Evolutionary conservation across 2,797 vertebrate species (phyloP).

Genomic region (Poliocrania exsul): DNA sequence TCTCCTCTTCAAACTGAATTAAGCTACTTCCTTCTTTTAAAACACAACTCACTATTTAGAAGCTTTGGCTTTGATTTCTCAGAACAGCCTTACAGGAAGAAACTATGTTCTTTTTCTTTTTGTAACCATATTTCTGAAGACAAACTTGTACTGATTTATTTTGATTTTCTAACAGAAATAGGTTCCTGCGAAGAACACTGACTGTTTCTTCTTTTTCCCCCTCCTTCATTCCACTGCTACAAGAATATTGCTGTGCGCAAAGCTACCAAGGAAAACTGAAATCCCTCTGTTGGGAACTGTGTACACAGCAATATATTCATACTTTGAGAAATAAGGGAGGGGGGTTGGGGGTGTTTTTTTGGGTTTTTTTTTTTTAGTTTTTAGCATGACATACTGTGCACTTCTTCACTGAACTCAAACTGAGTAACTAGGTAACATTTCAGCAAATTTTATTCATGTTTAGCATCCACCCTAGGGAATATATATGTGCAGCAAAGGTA

Average conservation of each 20-base stretch:
- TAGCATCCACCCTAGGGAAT: not conserved
- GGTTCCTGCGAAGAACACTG: constrained; percentile 69
- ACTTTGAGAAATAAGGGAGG: constrained; percentile 9
- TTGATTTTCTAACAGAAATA: constrained; percentile 75
- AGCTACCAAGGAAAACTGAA: constrained; percentile 68
- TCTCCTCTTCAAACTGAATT: constrained; percentile 76
- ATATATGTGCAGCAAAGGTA: not conserved
- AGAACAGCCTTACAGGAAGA: constrained; percentile 72
- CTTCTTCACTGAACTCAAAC: constrained; percentile 16
- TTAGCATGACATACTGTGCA: not conserved
- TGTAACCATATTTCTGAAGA: constrained; percentile 75
- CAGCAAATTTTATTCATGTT: constrained; percentile 30
- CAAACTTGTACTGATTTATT: constrained; percentile 77
- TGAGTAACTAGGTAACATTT: constrained; percentile 19
- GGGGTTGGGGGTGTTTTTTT: too few relatives aligned
- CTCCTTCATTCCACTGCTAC: constrained; percentile 5
- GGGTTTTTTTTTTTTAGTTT: not conserved
- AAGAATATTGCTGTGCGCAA: constrained; percentile 50
- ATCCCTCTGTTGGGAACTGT: constrained; percentile 65
- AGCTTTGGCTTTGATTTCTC: constrained; percentile 76
- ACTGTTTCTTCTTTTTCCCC: constrained; percentile 62
- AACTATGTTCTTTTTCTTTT: constrained; percentile 72
- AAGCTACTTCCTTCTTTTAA: constrained; percentile 75
- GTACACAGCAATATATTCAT: constrained; percentile 38
- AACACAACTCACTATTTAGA: constrained; percentile 76